Percentiles rank a stretch among this genome's conserved stretches.
Evolutionary conservation across 2,113 vertebrate species (phyloP).

Genomic region (Syrrhaptes paradoxus): DNA sequence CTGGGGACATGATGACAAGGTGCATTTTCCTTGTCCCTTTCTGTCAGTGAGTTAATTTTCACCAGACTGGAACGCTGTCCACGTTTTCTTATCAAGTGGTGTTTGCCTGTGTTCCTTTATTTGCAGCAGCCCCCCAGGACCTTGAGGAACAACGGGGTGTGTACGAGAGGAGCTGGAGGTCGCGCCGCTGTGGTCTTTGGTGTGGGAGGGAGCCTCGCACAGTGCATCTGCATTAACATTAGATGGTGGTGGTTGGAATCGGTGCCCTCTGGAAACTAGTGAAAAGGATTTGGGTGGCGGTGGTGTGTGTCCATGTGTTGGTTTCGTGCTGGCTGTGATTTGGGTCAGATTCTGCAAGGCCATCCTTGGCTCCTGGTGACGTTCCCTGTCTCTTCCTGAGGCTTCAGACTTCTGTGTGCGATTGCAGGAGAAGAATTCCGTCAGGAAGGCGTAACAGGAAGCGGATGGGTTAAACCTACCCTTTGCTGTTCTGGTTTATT

Average conservation of each 20-base stretch:
- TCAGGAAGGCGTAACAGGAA: background rate
- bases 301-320: accelerated
- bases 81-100: background rate
- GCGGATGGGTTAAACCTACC: background rate
- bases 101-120: background rate
- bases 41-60: background rate
- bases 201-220: background rate
- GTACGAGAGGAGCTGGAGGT: background rate
- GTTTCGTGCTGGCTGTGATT: background rate
- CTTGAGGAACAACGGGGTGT: background rate
- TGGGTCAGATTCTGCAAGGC: background rate
- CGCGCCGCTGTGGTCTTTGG: background rate
- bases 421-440: background rate
- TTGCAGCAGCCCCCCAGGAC: background rate
- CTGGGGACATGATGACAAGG: background rate
- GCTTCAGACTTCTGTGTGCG: background rate
- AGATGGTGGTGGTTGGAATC: background rate
- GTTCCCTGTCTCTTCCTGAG: background rate
- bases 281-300: background rate
- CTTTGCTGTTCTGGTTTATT: background rate
- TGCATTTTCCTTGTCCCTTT: background rate
- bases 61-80: background rate
- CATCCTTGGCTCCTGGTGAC: accelerated
- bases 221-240: background rate
- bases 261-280: background rate